Percentiles rank a stretch among this genome's conserved stretches.
Evolutionary conservation across 1,140 invertebrate species (phyloP).

Genomic region (Neodiprion lecontei): DNA sequence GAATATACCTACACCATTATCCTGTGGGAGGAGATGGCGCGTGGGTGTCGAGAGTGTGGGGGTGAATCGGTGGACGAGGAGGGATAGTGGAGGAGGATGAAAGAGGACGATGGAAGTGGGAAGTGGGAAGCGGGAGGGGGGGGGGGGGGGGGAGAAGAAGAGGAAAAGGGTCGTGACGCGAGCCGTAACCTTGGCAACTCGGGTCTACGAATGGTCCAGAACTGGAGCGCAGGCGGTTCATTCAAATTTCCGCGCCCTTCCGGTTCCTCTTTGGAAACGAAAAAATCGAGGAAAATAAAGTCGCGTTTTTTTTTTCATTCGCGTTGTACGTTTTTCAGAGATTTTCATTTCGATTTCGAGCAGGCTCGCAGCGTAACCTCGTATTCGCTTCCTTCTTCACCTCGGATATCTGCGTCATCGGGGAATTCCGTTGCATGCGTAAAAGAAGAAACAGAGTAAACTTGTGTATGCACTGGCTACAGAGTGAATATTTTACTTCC

Average conservation of each 20-base stretch:
- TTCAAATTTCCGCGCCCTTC: conserved; percentile 15
- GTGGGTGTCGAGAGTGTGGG: conserved; percentile 10
- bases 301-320: not conserved
- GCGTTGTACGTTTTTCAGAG: too few species aligned
- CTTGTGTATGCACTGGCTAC: too few species aligned
- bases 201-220: conserved; percentile 43
- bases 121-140: conserved; percentile 24
- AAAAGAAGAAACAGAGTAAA: too few species aligned
- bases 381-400: too few species aligned
- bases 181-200: conserved; percentile 56
- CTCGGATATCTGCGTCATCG: too few species aligned
- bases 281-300: not conserved
- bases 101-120: not conserved
- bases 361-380: too few species aligned
- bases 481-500: too few species aligned
- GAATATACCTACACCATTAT: not conserved
- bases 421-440: too few species aligned
- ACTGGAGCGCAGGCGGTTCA: conserved; percentile 38
- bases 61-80: not conserved
- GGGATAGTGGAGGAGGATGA: conserved; percentile 24
- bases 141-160: conserved; percentile 31
- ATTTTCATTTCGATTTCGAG: too few species aligned
- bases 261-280: conserved; percentile 19
- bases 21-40: conserved; percentile 25
- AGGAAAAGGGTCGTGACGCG: conserved; percentile 47